These are phyloP conservation scores for Urocitellus parryii DNA, from an alignment of 2,113 vertebrate species.

Conservation along the genomic window DNA sequence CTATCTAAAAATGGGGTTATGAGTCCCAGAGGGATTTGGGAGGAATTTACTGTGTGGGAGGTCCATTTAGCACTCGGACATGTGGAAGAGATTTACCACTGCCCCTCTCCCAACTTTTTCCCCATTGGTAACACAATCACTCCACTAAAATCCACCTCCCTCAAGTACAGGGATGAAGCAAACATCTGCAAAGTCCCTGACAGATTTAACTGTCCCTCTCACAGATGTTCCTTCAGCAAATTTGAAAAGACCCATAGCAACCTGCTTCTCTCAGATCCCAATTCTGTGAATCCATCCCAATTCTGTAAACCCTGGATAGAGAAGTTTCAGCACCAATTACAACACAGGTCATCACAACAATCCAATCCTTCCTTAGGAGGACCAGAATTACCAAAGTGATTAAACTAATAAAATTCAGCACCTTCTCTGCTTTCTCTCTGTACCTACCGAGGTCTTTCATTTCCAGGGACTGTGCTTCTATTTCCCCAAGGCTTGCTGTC, in stretches of 20 bases:
- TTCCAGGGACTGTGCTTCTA: background rate
- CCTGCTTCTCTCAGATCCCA: background rate
- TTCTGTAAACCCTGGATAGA: background rate
- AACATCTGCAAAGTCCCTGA: background rate
- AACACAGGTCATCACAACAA: background rate
- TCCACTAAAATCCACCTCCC: background rate
- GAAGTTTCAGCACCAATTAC: background rate
- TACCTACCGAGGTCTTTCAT: background rate
- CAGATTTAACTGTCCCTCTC: background rate
- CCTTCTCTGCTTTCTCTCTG: background rate
- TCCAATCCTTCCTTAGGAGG: background rate
- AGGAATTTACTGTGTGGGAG: background rate
- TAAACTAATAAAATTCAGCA: background rate
- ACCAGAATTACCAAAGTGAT: background rate
- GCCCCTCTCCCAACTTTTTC: background rate
- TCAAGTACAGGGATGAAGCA: background rate
- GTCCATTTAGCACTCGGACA: background rate
- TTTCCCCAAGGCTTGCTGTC: background rate
- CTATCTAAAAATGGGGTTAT: slow-evolving; percentile 35
- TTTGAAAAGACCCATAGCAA: background rate
- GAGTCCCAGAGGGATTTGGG: background rate
- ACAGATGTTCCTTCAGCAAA: background rate
- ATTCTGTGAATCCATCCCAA: background rate
- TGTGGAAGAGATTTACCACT: background rate
- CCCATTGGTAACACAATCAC: background rate